A percentile compares a stretch with the other conserved stretches of the same genome.
Conservation (phyloP, 2,888 invertebrate species). For the Scrobipalpa costella region DNA sequence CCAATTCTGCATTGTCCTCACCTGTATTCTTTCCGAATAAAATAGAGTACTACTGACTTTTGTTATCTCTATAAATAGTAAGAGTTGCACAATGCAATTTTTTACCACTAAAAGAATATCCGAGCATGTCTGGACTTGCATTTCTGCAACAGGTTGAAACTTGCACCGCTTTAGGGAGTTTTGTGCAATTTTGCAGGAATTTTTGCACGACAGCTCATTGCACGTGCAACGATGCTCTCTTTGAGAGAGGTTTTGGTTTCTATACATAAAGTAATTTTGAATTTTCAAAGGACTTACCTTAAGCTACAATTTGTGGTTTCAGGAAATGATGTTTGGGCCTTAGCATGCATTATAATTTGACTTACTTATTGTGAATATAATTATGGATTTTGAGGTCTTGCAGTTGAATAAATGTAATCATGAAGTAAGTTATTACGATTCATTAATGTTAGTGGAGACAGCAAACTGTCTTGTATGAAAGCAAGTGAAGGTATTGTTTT, state of each 20-base stretch:
- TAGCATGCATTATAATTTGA: background rate
- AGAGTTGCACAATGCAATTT: constrained; percentile 35
- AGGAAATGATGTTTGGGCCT: background rate
- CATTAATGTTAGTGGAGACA: no score
- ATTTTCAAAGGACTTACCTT: background rate
- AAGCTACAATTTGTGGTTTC: constrained; percentile 3
- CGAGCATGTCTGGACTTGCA: constrained; percentile 52
- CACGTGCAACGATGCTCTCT: background rate
- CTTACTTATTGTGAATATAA: background rate
- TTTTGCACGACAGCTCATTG: background rate
- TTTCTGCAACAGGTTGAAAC: constrained; percentile 63
- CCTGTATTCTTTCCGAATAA: constrained; percentile 31
- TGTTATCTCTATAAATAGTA: constrained; percentile 29
- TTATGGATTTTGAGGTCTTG: background rate
- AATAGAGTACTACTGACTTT: constrained; percentile 33
- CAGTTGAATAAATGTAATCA: no score
- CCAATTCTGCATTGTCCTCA: constrained; percentile 40
- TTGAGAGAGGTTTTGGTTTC: constrained; percentile 1
- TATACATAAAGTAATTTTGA: background rate
- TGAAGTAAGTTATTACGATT: no score
- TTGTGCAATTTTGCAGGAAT: constrained; percentile 30
- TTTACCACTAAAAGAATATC: constrained; percentile 37
- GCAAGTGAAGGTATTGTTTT: no score
- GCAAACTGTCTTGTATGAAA: no score
- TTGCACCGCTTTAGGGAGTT: constrained; percentile 43